phyloP scores from a whole-genome alignment of 2,797 vertebrate genomes.

The Acanthis flammea region DNA sequence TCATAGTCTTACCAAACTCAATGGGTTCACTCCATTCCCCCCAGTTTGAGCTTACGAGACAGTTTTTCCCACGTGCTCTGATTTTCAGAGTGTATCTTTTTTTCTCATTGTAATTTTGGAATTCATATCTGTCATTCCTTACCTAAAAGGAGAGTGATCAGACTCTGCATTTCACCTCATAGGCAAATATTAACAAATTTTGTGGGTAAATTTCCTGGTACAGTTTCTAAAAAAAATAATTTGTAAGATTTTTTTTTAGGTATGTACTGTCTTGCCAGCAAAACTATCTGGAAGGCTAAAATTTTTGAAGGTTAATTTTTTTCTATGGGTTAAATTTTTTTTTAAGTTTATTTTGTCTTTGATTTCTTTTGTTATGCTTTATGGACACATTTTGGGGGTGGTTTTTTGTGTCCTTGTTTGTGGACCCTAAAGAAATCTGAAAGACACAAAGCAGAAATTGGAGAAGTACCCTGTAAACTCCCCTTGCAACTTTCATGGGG shows the following conservation, averaged over 20 bases:
- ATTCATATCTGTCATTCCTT: neutral
- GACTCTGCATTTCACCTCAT: neutral
- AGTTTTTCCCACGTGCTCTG: neutral
- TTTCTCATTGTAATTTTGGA: neutral
- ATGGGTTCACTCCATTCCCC: slow-evolving; percentile 62
- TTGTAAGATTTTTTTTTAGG: neutral
- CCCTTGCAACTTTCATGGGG: neutral
- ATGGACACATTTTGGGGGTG: neutral
- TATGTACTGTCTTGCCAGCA: neutral
- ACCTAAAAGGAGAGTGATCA: slow-evolving; percentile 31
- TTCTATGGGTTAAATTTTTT: neutral
- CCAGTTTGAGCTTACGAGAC: neutral
- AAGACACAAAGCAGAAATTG: neutral
- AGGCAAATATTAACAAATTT: neutral
- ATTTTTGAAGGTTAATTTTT: neutral
- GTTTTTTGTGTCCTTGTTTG: neutral
- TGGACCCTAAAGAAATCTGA: neutral
- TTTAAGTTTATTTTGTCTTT: neutral
- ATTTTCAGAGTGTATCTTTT: slow-evolving; percentile 39
- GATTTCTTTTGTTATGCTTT: neutral
- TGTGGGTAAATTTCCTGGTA: neutral
- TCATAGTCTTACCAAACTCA: slow-evolving; percentile 43
- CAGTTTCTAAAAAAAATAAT: neutral
- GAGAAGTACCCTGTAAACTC: neutral
- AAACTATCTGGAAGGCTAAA: neutral